phyloP scores from a whole-genome alignment of 37 sponge, comb jelly and placozoan genomes.

The Beroe forskalii region DNA sequence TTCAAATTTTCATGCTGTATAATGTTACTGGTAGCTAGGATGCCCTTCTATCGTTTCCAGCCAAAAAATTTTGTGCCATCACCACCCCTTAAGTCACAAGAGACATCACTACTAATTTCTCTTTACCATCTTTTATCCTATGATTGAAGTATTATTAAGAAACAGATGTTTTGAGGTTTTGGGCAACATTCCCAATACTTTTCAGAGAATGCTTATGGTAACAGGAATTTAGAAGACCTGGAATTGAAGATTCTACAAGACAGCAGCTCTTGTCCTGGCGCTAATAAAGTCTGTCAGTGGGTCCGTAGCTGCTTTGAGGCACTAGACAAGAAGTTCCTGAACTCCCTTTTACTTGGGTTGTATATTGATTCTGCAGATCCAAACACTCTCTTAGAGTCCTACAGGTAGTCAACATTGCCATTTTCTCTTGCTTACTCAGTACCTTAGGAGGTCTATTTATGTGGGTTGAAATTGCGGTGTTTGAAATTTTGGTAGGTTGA shows the following conservation, averaged over 20 bases:
- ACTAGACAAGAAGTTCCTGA: slow-evolving; percentile 87
- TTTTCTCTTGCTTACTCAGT: too few species aligned
- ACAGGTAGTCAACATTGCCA: neutral
- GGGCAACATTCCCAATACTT: too few species aligned
- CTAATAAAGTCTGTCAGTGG: slow-evolving; percentile 78
- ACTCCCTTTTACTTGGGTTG: slow-evolving; percentile 52
- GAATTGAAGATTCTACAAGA: slow-evolving; percentile 89
- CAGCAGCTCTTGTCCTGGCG: slow-evolving; percentile 90
- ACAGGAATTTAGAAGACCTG: slow-evolving; percentile 84
- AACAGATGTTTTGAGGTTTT: neutral
- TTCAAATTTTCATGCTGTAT: neutral
- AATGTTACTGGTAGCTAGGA: neutral
- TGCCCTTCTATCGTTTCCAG: too few species aligned
- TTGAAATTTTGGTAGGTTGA: too few species aligned
- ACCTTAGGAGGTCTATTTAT: too few species aligned
- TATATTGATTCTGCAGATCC: slow-evolving; percentile 26
- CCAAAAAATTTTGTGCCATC: too few species aligned
- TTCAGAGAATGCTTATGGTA: slow-evolving; percentile 91
- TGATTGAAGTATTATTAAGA: neutral
- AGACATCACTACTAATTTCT: neutral
- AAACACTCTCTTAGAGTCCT: slow-evolving; percentile 51
- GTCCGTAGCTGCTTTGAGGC: slow-evolving; percentile 95
- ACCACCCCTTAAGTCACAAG: too few species aligned
- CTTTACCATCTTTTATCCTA: neutral
- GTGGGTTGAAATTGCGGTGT: too few species aligned